Base-by-base conservation (phyloP, 2,888 invertebrate species). In the Pyrochroa serraticornis region DNA sequence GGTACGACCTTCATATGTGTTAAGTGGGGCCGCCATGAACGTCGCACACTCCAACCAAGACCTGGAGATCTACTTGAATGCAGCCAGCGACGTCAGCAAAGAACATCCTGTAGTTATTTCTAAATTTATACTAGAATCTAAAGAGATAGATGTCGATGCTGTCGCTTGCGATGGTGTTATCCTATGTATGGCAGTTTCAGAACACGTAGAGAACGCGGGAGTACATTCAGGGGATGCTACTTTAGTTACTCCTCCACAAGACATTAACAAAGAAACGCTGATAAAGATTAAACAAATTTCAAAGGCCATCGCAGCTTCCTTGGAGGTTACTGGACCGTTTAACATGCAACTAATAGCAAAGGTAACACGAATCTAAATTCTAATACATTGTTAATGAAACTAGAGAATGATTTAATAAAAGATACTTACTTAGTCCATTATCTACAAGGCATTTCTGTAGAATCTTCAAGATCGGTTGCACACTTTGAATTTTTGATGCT, bases 291-390 rank as follows among this genome's bases (percentile, higher is more conserved):
- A 90, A 75, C 86, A 86, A 39, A 99, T 99, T 53, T 91, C 93
- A 7, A 85, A 88, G 72, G 91, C 92, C 32, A 90, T 99, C 68
- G 97, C 97, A 0, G 87, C 89, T 55, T 89, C 91, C 0, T 83
- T 99, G 50, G 93, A 95, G 77, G 95, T 97, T 0, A 94, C 92
- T 2, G 99, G 99, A 0, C 99, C 99, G 0, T 97, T 98, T 77
- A 99, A 99, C 75, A 93, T 99, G 91, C 99, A 99, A 78, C 84
- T 99, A 0, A 99, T 99, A 72, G 99, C 99, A 10, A 99, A 99
- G 84, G 94, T 94, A 74, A 83, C 84, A n/a, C n/a, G n/a, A n/a
- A n/a, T n/a, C n/a, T n/a, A n/a, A n/a, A n/a, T n/a, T n/a, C n/a
- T n/a, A n/a, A n/a, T n/a, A n/a, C n/a, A n/a, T n/a, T n/a, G n/a